Evolutionary conservation across 2,888 invertebrate species (phyloP).

Genomic region (Trichacis sp.): DNA sequence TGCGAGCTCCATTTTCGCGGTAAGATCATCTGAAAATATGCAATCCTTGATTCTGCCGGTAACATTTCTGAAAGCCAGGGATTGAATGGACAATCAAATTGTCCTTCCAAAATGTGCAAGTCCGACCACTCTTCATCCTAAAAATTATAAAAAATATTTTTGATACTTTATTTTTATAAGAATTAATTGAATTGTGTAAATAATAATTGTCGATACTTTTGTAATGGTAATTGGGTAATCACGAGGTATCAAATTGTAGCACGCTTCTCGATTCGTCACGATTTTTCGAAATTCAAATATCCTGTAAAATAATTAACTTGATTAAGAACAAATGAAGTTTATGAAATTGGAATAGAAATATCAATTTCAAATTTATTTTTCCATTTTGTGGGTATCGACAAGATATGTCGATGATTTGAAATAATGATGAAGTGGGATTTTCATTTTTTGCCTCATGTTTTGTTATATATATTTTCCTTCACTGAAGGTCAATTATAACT

Average conservation of each 20-base stretch:
- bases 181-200: too few species aligned
- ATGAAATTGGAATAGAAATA: too few species aligned
- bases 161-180: conserved; percentile 1
- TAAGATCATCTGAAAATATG: conserved; percentile 86
- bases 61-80: conserved; percentile 87
- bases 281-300: conserved; percentile 92
- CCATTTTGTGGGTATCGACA: too few species aligned
- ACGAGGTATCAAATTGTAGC: conserved; percentile 82
- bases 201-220: conserved; percentile 81
- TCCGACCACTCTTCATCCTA: conserved; percentile 82
- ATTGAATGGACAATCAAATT: conserved; percentile 88
- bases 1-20: conserved; percentile 83
- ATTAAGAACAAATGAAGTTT: too few species aligned
- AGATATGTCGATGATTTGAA: too few species aligned
- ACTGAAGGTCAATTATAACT: too few species aligned
- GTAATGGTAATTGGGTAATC: conserved; percentile 90
- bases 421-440: too few species aligned
- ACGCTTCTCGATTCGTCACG: conserved; percentile 85
- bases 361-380: too few species aligned
- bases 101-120: conserved; percentile 85
- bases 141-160: not conserved
- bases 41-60: conserved; percentile 84
- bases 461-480: too few species aligned
- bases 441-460: too few species aligned
- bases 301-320: conserved; percentile 72